These are phyloP conservation scores for Carapus acus DNA, from an alignment of 2,797 vertebrate genomes.

Conservation along the genomic window DNA sequence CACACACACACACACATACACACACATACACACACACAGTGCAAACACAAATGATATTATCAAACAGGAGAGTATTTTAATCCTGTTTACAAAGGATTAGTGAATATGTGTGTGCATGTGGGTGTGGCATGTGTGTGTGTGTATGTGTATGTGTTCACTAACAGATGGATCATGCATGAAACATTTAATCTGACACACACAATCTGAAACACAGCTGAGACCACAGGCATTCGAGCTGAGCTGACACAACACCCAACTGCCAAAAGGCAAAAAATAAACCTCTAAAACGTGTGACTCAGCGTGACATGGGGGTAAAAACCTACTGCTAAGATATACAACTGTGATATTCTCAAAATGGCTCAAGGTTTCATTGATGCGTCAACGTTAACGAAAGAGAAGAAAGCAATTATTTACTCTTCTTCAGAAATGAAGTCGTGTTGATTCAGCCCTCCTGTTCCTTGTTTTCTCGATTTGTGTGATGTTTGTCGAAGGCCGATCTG, in stretches of 20 bases:
- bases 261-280: no score
- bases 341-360: conserved; percentile 16
- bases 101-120: no score
- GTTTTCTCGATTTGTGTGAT: conserved; percentile 20
- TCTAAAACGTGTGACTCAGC: conserved; percentile 32
- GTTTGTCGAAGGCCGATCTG: conserved; percentile 52
- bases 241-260: conserved; percentile 30
- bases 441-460: conserved; percentile 7
- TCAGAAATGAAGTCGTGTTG: neutral
- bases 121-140: conserved; percentile 42
- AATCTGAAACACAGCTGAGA: no score
- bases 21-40: conserved; percentile 31
- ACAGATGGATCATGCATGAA: conserved; percentile 55
- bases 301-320: conserved; percentile 16
- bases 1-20: no score
- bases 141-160: conserved; percentile 51
- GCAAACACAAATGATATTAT: conserved; percentile 46
- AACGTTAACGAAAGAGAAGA: neutral
- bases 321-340: conserved; percentile 33
- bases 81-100: conserved; percentile 56
- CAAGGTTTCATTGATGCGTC: conserved; percentile 20
- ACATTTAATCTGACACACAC: conserved; percentile 51
- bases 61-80: conserved; percentile 43
- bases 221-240: conserved; percentile 19
- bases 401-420: neutral